Evolutionary conservation across 2,797 vertebrate genomes (phyloP).

Genomic region (Trachops cirrhosus): DNA sequence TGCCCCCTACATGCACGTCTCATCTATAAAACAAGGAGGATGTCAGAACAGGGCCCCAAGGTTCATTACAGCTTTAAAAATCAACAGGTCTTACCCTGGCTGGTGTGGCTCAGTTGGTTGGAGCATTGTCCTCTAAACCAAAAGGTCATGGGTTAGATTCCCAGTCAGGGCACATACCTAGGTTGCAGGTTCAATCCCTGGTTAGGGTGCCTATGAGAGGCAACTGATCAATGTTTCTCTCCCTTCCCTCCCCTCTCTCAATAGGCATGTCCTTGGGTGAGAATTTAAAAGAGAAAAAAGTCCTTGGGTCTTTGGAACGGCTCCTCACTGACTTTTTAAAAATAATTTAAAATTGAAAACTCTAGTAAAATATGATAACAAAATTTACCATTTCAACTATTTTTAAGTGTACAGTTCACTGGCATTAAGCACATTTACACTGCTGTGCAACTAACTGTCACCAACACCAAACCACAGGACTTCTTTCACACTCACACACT

Average conservation of each 20-base stretch:
- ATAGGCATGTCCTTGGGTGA: neutral
- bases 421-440: neutral
- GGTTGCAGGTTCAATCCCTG: neutral
- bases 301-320: neutral
- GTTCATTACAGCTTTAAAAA: neutral
- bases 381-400: neutral
- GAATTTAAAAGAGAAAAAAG: no score
- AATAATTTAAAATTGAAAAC: neutral
- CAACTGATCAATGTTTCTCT: neutral
- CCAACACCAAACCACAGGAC: neutral
- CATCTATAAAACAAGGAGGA: neutral
- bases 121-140: neutral
- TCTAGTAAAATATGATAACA: neutral
- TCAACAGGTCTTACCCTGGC: neutral
- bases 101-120: neutral
- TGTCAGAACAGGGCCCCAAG: no score
- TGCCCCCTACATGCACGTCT: fast-evolving
- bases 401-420: neutral
- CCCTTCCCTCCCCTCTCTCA: neutral
- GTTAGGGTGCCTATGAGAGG: neutral
- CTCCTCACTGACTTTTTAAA: neutral
- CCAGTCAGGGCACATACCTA: neutral
- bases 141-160: neutral
- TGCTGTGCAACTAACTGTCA: neutral
- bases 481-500: neutral